Base-by-base conservation (phyloP, 2,113 vertebrate genomes). In the Megaleporinus macrocephalus region DNA sequence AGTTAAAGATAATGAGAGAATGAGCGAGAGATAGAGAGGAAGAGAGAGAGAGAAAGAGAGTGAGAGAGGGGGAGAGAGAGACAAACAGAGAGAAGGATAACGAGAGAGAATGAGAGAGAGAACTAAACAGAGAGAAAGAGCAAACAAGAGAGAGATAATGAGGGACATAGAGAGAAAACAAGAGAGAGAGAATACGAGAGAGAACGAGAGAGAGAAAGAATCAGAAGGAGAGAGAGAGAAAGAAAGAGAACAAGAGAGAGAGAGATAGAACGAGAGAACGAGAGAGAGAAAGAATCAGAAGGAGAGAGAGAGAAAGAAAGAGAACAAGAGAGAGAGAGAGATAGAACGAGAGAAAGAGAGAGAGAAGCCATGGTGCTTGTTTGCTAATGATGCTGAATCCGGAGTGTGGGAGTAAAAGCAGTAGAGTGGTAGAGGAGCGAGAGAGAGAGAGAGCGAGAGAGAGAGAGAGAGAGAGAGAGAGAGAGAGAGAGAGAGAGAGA, bases 41-140 rank as follows among this genome's bases (percentile, higher is more conserved):
- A 76, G 62, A 68, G 57, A 33, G 44, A 61, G 24, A 68, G 29
- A 57, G 66, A 61, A 18, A 24, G 41, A 18, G n/a, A 69, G 26
- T 59, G 30, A 66, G 71, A 22, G 20, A 55, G 49, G n/a, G n/a
- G n/a, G 80, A 76, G 62, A 68, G 57, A 33, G 44, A 61, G 24
- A 68, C n/a, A n/a, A n/a, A n/a, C n/a, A n/a, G n/a, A n/a, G n/a
- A n/a, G n/a, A n/a, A n/a, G n/a, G n/a, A n/a, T n/a, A n/a, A n/a
- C n/a, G 29, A 57, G 66, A 61, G 24, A 24, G 41, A 18, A 22
- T 61, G 26, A 69, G 30, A 66, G 71, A 22, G 20, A 55, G 49
- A n/a, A n/a, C n/a, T n/a, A n/a, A n/a, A 69, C 63, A 57, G 80
- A 76, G 62, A 68, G 57, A 33, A 29, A 61, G 24, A 68, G 29